These are phyloP conservation scores for Phalacrocorax brasilianus DNA, from an alignment of 2,113 vertebrate genomes.

Conservation along the genomic window DNA sequence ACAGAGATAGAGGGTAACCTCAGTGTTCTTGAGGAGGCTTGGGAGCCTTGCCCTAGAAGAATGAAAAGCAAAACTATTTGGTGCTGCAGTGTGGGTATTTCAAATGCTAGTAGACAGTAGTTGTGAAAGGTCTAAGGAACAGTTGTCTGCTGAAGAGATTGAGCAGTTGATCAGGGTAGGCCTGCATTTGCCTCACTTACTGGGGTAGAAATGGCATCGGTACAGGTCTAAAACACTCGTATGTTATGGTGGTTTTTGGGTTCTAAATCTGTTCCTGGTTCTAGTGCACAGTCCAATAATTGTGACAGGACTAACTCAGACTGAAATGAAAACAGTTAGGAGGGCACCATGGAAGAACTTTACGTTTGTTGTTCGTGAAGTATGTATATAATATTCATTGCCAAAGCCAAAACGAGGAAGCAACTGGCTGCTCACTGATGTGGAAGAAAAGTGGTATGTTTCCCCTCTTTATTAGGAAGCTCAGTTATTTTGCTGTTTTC, in stretches of 20 bases:
- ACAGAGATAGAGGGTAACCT: neutral
- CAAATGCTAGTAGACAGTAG: neutral
- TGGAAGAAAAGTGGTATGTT: neutral
- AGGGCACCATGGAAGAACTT: neutral
- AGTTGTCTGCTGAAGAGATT: neutral
- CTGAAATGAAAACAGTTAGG: neutral
- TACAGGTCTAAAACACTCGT: neutral
- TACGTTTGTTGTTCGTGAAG: accelerated
- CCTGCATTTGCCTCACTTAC: accelerated
- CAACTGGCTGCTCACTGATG: neutral
- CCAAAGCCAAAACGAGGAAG: neutral
- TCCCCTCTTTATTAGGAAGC: neutral
- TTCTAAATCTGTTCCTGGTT: neutral
- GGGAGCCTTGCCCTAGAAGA: neutral
- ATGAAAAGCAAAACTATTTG: neutral
- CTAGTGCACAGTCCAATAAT: neutral
- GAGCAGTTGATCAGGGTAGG: neutral
- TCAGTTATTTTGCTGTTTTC: neutral
- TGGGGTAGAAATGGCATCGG: neutral
- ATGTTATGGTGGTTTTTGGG: neutral
- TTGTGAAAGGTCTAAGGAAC: neutral
- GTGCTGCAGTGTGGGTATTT: neutral
- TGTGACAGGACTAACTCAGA: neutral
- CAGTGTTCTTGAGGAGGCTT: neutral
- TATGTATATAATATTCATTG: neutral